A percentile compares a stretch with the other conserved stretches of the same genome.
Evolutionary conservation across 2,888 invertebrate species (phyloP).

Genomic region (Lottia gigantea): DNA sequence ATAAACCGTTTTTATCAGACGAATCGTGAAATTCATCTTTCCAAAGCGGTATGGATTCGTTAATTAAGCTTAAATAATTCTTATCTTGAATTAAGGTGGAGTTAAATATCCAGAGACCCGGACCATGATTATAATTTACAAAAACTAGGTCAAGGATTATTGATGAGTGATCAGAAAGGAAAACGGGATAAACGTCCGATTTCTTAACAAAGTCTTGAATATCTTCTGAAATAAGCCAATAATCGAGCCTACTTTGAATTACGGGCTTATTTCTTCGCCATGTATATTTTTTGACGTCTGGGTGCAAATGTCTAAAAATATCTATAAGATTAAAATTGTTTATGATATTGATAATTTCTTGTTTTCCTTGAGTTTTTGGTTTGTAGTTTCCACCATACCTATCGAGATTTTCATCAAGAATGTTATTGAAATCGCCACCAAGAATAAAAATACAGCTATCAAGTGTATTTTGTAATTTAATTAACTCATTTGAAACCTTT

Average conservation of each 20-base stretch:
- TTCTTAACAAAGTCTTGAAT: neutral
- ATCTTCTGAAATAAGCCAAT: slow-evolving; percentile 1
- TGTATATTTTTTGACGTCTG: neutral
- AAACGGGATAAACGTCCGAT: neutral
- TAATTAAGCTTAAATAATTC: neutral
- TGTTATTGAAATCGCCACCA: slow-evolving; percentile 1
- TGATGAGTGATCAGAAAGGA: neutral
- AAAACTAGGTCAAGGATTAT: neutral
- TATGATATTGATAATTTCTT: neutral
- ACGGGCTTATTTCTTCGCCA: neutral
- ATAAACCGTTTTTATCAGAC: neutral
- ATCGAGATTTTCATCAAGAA: neutral
- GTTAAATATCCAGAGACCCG: neutral
- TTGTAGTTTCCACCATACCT: neutral
- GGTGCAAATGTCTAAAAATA: neutral
- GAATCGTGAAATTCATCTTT: neutral
- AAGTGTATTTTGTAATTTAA: neutral
- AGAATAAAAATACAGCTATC: neutral
- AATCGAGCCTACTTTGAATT: neutral
- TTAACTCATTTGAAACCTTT: neutral
- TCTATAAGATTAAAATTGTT: neutral
- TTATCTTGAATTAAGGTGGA: neutral
- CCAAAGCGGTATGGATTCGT: neutral
- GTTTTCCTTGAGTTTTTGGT: neutral
- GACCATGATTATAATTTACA: neutral